Base-by-base conservation (phyloP, 2,113 vertebrate species). In the Triplophysa tibetana region DNA sequence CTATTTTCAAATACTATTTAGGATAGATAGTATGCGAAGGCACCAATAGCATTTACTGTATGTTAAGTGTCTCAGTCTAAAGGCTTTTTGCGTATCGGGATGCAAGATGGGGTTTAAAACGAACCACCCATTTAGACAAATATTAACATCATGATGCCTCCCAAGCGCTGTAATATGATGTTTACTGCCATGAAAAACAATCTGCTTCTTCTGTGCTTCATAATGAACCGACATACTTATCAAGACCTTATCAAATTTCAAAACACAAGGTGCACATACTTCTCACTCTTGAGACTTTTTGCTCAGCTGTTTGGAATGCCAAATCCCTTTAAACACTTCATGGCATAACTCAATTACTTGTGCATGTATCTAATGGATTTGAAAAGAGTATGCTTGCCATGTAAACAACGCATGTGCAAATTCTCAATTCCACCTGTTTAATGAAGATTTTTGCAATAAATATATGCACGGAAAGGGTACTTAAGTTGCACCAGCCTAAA, bases 341-440 rank as follows among this genome's bases (percentile, higher is more conserved):
- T 38, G 62, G 63, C 52, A 21, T 65, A n/a, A 29, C 73, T 54
- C 54, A 76, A 76, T 65, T n/a, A n/a, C 58, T 75, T 75, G 58
- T 48, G 21, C 48, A 75, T 23, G 29, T 54, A 65, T 63, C 45
- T 5, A 19, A 17, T 4, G 64, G 61, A 65, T 65, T 65, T 63
- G 33, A 38, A 7, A 7, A 38, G 33, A 38, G 33, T 38, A 7
- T 38, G 33, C 52, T 62, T 63, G 43, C 24, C 45, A 75, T 62
- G 41, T n/a, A 65, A 48, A 29, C 58, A 63, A 1, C 19, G 29
- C 50, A 48, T 8, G 23, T 58, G 13, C 9, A 50, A 50, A 50
- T 50, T 50, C 48, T 50, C 33, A 38, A 38, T 38, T 38, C 33
- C 33, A 38, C 33, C 33, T 38, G 33, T 38, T 38, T 38, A 7